A percentile compares a stretch with the other conserved stretches of the same genome.
phyloP scores from a whole-genome alignment of 1,140 invertebrate genomes.

The Psilanteris sp. region DNA sequence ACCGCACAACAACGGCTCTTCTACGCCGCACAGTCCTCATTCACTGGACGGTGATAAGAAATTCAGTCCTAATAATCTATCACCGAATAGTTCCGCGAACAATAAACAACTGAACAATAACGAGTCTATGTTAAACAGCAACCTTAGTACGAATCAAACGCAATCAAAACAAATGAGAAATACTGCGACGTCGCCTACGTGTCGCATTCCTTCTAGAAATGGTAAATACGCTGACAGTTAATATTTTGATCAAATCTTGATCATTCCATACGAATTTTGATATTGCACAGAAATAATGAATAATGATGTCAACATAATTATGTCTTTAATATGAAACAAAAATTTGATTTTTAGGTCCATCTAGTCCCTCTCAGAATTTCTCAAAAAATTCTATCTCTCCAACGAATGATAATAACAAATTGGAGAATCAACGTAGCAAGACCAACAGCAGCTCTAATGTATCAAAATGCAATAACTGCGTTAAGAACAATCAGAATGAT shows the following conservation, averaged over 20 bases:
- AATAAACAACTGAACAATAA: conserved; percentile 74
- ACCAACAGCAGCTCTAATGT: conserved; percentile 51
- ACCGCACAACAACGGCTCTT: conserved; percentile 79
- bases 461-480: conserved; percentile 77
- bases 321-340: no score
- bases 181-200: conserved; percentile 74
- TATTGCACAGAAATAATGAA: no score
- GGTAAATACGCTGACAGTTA: no score
- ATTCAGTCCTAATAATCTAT: conserved; percentile 63
- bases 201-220: conserved; percentile 73
- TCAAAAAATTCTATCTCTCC: conserved; percentile 71
- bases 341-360: no score
- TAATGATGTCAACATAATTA: no score
- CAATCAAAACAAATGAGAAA: conserved; percentile 75
- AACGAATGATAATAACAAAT: conserved; percentile 69
- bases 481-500: conserved; percentile 75
- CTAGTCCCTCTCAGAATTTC: conserved; percentile 73
- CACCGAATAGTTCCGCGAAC: conserved; percentile 65
- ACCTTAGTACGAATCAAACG: conserved; percentile 70
- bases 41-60: conserved; percentile 69
- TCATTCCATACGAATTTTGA: no score
- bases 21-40: conserved; percentile 73
- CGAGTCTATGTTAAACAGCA: conserved; percentile 76
- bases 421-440: conserved; percentile 67
- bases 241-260: no score